Evolutionary conservation across 2,797 vertebrate genomes (phyloP), one percentile per base, ranked within the genome.

Genomic region (Mycteria americana): DNA sequence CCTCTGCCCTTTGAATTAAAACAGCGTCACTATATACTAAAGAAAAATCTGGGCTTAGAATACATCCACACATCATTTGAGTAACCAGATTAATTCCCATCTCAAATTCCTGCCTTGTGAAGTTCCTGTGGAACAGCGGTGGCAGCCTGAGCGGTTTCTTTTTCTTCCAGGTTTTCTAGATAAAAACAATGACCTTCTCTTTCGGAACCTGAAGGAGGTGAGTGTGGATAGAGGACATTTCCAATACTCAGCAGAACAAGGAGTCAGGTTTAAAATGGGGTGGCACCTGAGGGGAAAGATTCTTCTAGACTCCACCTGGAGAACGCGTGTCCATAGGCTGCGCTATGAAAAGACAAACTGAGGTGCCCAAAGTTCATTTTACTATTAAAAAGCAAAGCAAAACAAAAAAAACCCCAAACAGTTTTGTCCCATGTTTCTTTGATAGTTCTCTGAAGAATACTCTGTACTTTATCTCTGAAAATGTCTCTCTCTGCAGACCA

Each of bases 151-250:
- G 31, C 7, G 17, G 6, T 83, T 76, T 93, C 84, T 92, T 91
- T 74, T 37, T 67, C 82, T 81, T 91, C n/a, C 90, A 98, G 99
- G 99, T 88, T 99, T 99, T 97, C 96, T 99, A 98, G 99, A 99
- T 98, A 99, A 99, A 97, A 99, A 99, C 98, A 99, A 99, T 2
- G 99, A 99, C 96, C 99, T 99, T 75, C 99, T 99, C 57, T 99
- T 99, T 97, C 98, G 99, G 97, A 99, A 99, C 97, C 94, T 99
- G 92, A 99, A 99, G 97, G 99, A 99, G 98, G 99, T 99, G 95
- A 98, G 98, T 91, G 53, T 25, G 69, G 23, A 17, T 13, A 37
- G 37, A 82, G 83, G 43, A 12, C 1, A 2, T 54, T 72, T 67
- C 77, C 67, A 35, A 0, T 30, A 4, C 12, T 46, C 10, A 12